Evolutionary conservation across 2,113 vertebrate species (phyloP), one percentile per base, ranked within the genome.

Genomic region (Nanger granti): DNA sequence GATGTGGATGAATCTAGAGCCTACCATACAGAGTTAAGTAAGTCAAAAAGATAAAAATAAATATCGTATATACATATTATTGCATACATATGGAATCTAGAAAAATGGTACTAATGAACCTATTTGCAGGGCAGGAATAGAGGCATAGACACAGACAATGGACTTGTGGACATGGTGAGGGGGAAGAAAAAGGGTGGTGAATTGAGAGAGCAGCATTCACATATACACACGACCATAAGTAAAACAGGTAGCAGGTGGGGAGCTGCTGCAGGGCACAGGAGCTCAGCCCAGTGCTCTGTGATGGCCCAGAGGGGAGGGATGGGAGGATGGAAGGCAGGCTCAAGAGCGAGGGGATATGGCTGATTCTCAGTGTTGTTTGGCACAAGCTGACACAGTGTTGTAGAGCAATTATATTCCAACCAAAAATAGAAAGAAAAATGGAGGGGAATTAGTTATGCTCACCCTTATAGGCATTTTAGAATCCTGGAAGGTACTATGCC

Each of bases 401-500:
- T 13, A 44, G 41, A 44, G 41, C 73, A 44, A 44, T 44, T 28
- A 28, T 44, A 44, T 15, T 44, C 24, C 13, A 28, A 79, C 24
- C 14, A 28, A 44, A 44, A 44, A 15, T 8, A 79, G 41, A 79
- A 73, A 41, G 83, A 76, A 57, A 54, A 52, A 54, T 2, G 29
- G 34, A 69, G 14, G 34, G 20, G 5, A 26, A n/a, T 44, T 3
- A 34, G n/a, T 8, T 6, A 64, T n/a, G 8, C 15, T 57, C 37
- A 13, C 31, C 15, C 20, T 31, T 54, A 9, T 0, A 34, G 17
- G 47, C 47, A 4, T 3, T 1, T 59, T 14, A 49, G 55, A 57
- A 69, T 60, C 44, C n/a, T 4, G 6, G 26, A 41, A 60, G 54
- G 59, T 2, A 2, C 59, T 69, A 22, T 26, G 29, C 57, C 44